Base-by-base conservation (phyloP, 2,888 invertebrate genomes). In the Falcaria lacertinaria region DNA sequence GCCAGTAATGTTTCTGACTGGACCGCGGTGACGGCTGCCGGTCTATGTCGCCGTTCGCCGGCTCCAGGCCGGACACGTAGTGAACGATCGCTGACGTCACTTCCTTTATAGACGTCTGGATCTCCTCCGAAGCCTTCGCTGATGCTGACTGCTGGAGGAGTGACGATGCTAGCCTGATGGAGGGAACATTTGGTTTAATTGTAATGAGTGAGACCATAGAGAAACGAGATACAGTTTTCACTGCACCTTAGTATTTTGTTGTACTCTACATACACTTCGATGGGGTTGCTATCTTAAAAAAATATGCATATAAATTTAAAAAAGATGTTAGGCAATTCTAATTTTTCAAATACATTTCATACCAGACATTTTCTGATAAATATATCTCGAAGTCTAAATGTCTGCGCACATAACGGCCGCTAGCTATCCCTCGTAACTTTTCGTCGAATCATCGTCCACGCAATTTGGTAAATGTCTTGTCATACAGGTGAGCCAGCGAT, bases 41-140 rank as follows among this genome's bases (percentile, higher is more conserved):
- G 74, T 82, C 91, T 54, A 80, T 69, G 49, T 91, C 92, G 42
- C 86, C 90, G 62, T 90, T 92, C 54, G 86, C 89, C 45, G 91
- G 93, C 73, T 91, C 92, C 62, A 92, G 63, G 0, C 93, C 93
- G 52, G 93, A 93, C 49, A 97, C 96, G 90, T 96, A 97, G 80
- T 97, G 96, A 43, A 96, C 97, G 64, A 97, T 97, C 38, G 97
- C 97, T 60, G 96, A 96, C 52, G 97, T 97, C 56, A 97, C 97
- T 84, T 96, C 96, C 81, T 96, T 96, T 75, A 97, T 97, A 45
- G 96, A 96, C 52, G 95, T 93, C 74, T 95, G 95, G 50, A 96
- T 95, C 75, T 94, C 94, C 47, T 93, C 92, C 2, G 90, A 88
- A 1, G 90, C 88, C 54, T 89, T 90, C 34, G 89, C 80, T 34